phyloP scores from a whole-genome alignment of 1,140 invertebrate genomes.

The Micrasema minimum region DNA sequence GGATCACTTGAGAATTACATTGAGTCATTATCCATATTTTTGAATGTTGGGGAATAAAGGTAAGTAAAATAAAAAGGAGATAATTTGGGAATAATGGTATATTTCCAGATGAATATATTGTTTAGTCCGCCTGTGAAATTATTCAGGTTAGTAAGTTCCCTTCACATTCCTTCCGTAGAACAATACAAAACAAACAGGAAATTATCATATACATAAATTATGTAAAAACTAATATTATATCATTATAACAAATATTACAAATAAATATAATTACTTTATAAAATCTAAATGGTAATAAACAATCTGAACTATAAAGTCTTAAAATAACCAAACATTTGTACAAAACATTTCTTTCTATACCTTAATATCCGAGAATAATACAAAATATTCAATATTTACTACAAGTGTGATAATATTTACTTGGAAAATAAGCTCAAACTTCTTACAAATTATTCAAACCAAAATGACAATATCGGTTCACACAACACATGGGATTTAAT shows the following conservation, averaged over 20 bases:
- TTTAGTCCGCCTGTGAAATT: slow-evolving; percentile 50
- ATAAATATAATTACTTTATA: slow-evolving; percentile 50
- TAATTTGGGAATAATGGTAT: slow-evolving; percentile 46
- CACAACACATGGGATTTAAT: slow-evolving; percentile 2
- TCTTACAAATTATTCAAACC: slow-evolving; percentile 34
- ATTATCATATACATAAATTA: slow-evolving; percentile 44
- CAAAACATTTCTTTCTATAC: slow-evolving; percentile 49
- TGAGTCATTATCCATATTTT: too few species aligned
- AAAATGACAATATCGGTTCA: slow-evolving; percentile 30
- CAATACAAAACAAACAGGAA: slow-evolving; percentile 46
- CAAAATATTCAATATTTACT: slow-evolving; percentile 27
- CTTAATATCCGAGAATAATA: slow-evolving; percentile 39
- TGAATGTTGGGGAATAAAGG: too few species aligned
- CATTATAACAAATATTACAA: slow-evolving; percentile 50
- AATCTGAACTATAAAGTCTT: slow-evolving; percentile 52
- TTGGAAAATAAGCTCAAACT: slow-evolving; percentile 38
- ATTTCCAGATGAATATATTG: slow-evolving; percentile 51
- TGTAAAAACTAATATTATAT: slow-evolving; percentile 51
- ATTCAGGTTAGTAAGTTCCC: slow-evolving; percentile 51
- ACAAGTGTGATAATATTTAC: slow-evolving; percentile 24
- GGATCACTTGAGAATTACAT: too few species aligned
- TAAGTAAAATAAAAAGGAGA: slow-evolving; percentile 23
- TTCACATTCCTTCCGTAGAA: slow-evolving; percentile 26
- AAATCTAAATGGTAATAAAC: slow-evolving; percentile 54
- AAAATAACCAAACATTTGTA: slow-evolving; percentile 53